Conservation (phyloP, 53 echinoderm and acorn worm genomes). For the Antedon mediterranea region DNA sequence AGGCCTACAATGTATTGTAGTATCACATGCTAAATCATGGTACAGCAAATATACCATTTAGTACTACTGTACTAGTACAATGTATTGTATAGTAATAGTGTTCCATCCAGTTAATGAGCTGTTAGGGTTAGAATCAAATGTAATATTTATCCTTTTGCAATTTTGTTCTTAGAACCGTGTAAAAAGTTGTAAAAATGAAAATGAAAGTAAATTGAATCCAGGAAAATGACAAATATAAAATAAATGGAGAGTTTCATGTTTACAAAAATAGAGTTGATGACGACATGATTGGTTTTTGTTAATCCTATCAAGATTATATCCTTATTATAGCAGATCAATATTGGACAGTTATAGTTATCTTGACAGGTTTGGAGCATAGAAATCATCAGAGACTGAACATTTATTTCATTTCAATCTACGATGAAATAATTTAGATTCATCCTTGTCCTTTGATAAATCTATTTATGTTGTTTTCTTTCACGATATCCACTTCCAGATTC, state of each 20-base stretch:
- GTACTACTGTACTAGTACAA: too few relatives aligned
- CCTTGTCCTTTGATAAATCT: neutral
- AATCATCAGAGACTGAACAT: neutral
- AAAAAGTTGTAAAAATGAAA: neutral
- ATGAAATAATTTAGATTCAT: too few relatives aligned
- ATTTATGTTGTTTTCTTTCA: neutral
- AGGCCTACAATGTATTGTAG: too few relatives aligned
- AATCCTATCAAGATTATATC: neutral
- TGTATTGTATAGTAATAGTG: too few relatives aligned
- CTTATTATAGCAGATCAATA: neutral
- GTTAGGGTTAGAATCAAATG: too few relatives aligned
- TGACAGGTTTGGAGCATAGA: neutral
- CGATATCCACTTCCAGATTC: too few relatives aligned
- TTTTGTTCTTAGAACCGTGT: too few relatives aligned
- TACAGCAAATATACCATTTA: too few relatives aligned
- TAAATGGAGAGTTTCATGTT: neutral
- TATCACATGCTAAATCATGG: too few relatives aligned
- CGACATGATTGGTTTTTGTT: neutral
- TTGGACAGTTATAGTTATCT: neutral
- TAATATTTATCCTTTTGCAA: too few relatives aligned
- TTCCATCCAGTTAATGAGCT: too few relatives aligned
- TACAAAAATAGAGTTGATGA: neutral
- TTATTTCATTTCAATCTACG: too few relatives aligned
- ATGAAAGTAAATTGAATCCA: neutral
- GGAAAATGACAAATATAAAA: neutral